A percentile compares a stretch with the other conserved stretches of the same genome.
These are phyloP conservation scores for Tridacna crocea DNA, from an alignment of 2,888 invertebrate species.

Conservation along the genomic window DNA sequence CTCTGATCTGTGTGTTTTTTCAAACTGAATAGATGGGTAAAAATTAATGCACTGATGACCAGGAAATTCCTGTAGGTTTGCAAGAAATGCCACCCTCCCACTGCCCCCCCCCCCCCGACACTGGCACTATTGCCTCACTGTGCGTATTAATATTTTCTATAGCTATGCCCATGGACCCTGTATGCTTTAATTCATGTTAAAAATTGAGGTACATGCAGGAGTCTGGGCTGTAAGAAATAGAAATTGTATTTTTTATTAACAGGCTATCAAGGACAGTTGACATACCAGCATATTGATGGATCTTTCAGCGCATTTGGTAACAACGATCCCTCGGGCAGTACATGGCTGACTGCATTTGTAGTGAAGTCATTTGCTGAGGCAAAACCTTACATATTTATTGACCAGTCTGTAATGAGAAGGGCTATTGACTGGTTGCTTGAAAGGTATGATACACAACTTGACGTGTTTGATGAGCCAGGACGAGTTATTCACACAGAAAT, in stretches of 20 bases:
- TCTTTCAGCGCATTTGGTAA: constrained; percentile 95
- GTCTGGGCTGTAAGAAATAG: too few species aligned
- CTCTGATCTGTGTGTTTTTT: too few species aligned
- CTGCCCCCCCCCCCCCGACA: too few species aligned
- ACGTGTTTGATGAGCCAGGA: constrained; percentile 72
- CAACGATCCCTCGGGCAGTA: constrained; percentile 89
- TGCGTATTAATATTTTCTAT: too few species aligned
- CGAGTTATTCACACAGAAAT: constrained; percentile 69
- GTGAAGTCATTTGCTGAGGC: constrained; percentile 70
- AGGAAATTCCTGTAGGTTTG: too few species aligned
- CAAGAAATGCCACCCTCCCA: too few species aligned
- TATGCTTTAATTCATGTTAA: too few species aligned
- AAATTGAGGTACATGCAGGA: too few species aligned
- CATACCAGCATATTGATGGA: constrained; percentile 93
- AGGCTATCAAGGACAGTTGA: constrained; percentile 95
- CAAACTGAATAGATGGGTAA: too few species aligned
- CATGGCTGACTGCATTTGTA: constrained; percentile 87
- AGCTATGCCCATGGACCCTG: too few species aligned
- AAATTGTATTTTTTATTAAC: background rate
- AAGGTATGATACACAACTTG: constrained; percentile 86
- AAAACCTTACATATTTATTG: constrained; percentile 87
- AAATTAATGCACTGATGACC: too few species aligned
- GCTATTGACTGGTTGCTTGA: constrained; percentile 70
- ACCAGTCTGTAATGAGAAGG: constrained; percentile 82
- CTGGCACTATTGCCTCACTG: too few species aligned